Percentiles rank a stretch among this genome's conserved stretches.
Evolutionary conservation across 2,797 vertebrate species (phyloP).

Genomic region (Botia kubotai): DNA sequence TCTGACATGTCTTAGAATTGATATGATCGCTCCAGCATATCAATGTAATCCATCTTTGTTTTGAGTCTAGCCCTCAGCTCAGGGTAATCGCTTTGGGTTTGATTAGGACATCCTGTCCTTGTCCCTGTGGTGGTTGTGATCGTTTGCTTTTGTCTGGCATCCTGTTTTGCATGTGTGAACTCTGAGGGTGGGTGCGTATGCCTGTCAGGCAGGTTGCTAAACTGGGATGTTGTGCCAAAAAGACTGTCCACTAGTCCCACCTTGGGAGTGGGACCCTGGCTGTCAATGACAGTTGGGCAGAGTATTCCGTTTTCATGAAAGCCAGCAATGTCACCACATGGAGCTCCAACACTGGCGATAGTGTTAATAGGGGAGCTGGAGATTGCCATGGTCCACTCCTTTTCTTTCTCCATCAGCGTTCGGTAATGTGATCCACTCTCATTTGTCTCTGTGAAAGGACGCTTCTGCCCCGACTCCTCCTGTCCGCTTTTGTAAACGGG

Average conservation of each 20-base stretch:
- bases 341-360: slow-evolving; percentile 82
- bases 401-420: slow-evolving; percentile 87
- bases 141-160: slow-evolving; percentile 87
- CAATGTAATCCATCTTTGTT: slow-evolving; percentile 98
- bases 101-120: slow-evolving; percentile 82
- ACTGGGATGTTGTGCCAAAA: slow-evolving; percentile 89
- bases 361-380: slow-evolving; percentile 90
- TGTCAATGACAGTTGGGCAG: slow-evolving; percentile 86
- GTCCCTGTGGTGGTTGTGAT: slow-evolving; percentile 84
- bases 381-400: slow-evolving; percentile 90
- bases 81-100: slow-evolving; percentile 89
- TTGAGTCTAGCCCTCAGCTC: slow-evolving; percentile 95
- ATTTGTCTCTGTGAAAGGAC: slow-evolving; percentile 73
- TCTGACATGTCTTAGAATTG: slow-evolving; percentile 84
- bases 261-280: slow-evolving; percentile 83
- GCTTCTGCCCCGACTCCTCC: slow-evolving; percentile 74
- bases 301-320: slow-evolving; percentile 87
- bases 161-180: slow-evolving; percentile 88
- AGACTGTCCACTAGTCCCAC: slow-evolving; percentile 91
- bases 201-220: slow-evolving; percentile 88
- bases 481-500: slow-evolving; percentile 90
- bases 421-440: slow-evolving; percentile 83
- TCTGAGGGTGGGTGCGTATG: slow-evolving; percentile 83
- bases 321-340: slow-evolving; percentile 71
- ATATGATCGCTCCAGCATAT: slow-evolving; percentile 97